phyloP scores from a whole-genome alignment of 2,797 vertebrate genomes.

The Aythya fuligula region DNA sequence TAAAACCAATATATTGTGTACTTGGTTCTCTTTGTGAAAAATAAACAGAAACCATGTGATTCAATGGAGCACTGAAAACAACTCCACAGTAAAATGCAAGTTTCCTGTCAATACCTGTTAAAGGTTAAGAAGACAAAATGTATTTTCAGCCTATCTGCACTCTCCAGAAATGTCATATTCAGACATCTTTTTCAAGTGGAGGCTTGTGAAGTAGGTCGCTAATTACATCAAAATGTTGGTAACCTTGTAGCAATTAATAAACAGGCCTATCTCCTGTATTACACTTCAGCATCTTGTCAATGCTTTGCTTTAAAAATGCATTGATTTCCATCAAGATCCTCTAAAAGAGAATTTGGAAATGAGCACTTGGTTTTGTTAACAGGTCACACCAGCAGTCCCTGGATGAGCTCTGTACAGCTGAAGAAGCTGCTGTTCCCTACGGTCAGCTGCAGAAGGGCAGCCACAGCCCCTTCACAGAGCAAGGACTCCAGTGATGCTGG shows the following conservation, averaged over 20 bases:
- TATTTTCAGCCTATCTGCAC: not conserved
- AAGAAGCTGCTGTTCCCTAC: accelerated
- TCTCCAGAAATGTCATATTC: not conserved
- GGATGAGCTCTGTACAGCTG: not conserved
- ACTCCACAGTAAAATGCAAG: not conserved
- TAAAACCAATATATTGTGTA: not conserved
- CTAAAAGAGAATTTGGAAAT: not conserved
- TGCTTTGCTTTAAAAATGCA: not conserved
- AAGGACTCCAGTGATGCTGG: not conserved
- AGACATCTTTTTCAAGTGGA: not conserved
- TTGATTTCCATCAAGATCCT: not conserved
- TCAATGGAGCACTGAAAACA: not conserved
- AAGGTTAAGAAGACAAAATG: not conserved
- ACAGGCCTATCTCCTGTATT: not conserved
- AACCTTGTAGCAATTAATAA: not conserved
- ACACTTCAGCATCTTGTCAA: not conserved
- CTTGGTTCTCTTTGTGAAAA: not conserved
- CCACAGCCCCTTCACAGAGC: not conserved
- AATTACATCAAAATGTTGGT: not conserved
- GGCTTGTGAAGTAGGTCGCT: not conserved
- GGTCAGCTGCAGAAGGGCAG: not conserved
- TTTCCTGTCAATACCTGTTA: not conserved
- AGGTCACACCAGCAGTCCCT: not conserved
- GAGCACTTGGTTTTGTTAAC: not conserved
- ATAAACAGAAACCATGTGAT: not conserved